These are phyloP conservation scores for Poeciliopsis infans DNA, from an alignment of 2,797 vertebrate genomes.

Conservation along the genomic window DNA sequence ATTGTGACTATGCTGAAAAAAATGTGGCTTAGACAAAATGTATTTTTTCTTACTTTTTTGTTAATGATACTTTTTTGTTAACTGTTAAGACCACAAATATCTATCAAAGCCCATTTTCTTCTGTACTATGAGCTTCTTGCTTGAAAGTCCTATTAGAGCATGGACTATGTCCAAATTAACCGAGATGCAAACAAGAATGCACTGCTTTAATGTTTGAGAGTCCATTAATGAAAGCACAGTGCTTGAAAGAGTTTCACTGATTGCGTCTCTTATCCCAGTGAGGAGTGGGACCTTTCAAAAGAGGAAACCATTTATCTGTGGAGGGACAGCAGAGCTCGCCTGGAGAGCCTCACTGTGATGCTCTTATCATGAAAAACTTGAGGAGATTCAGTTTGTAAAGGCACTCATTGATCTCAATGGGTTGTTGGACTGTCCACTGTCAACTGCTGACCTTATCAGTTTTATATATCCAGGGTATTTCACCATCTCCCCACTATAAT, in stretches of 20 bases:
- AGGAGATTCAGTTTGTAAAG: slow-evolving; percentile 61
- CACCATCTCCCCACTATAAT: slow-evolving; percentile 57
- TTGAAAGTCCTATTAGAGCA: slow-evolving; percentile 22
- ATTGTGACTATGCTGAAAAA: too few species aligned
- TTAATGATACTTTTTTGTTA: slow-evolving; percentile 36
- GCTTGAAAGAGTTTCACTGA: slow-evolving; percentile 69
- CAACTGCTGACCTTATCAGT: slow-evolving; percentile 62
- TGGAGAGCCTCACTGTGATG: slow-evolving; percentile 77
- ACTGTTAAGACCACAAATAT: slow-evolving; percentile 27
- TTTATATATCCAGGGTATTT: slow-evolving; percentile 57
- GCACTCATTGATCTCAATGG: slow-evolving; percentile 74
- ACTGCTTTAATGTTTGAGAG: slow-evolving; percentile 40
- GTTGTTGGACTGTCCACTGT: slow-evolving; percentile 73
- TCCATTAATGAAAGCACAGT: slow-evolving; percentile 67
- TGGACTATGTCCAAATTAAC: slow-evolving; percentile 53
- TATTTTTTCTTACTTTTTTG: slow-evolving; percentile 12
- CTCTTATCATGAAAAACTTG: slow-evolving; percentile 74
- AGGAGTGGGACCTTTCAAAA: slow-evolving; percentile 76
- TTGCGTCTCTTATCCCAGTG: slow-evolving; percentile 73
- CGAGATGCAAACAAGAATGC: slow-evolving; percentile 49
- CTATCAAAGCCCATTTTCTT: slow-evolving; percentile 25
- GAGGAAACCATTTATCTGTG: slow-evolving; percentile 80
- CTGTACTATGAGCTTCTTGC: slow-evolving; percentile 34
- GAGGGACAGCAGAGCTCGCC: slow-evolving; percentile 72
- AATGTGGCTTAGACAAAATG: not conserved